phyloP scores from a whole-genome alignment of 2,113 vertebrate genomes.

The Lathamus discolor region DNA sequence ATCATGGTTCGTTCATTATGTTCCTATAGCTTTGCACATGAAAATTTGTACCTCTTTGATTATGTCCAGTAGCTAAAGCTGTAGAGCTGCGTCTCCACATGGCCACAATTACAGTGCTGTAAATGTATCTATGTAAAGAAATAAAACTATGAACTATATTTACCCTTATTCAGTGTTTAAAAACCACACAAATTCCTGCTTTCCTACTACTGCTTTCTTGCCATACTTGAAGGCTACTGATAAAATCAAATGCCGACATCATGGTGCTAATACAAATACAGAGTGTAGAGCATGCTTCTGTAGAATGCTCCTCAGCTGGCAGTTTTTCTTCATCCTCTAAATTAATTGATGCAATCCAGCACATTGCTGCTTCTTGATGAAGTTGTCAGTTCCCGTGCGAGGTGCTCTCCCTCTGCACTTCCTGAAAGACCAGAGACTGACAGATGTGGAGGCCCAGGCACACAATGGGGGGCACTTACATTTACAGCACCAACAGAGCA shows the following conservation, averaged over 20 bases:
- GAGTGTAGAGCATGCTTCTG: background rate
- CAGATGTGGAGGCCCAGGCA: slow-evolving; percentile 53
- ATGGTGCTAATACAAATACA: background rate
- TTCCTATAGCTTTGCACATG: background rate
- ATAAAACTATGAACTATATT: background rate
- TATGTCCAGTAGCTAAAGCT: background rate
- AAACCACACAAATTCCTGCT: background rate
- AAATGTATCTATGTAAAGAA: background rate
- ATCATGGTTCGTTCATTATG: background rate
- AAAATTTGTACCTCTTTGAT: background rate
- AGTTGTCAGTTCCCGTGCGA: background rate
- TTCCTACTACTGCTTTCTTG: background rate
- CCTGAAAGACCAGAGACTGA: background rate
- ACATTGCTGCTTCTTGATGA: background rate
- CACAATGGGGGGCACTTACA: slow-evolving; percentile 38
- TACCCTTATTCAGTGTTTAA: background rate
- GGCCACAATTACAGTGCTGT: background rate
- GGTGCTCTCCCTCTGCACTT: background rate
- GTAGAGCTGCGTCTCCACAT: background rate
- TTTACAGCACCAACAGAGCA: slow-evolving; percentile 36
- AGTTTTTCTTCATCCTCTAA: background rate
- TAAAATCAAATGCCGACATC: background rate
- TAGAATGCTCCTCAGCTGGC: background rate
- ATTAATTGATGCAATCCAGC: background rate
- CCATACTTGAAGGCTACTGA: too few species aligned